These are phyloP conservation scores for Haliclona indistincta DNA, from an alignment of 37 sponge, comb jelly and placozoan genomes.

Conservation along the genomic window DNA sequence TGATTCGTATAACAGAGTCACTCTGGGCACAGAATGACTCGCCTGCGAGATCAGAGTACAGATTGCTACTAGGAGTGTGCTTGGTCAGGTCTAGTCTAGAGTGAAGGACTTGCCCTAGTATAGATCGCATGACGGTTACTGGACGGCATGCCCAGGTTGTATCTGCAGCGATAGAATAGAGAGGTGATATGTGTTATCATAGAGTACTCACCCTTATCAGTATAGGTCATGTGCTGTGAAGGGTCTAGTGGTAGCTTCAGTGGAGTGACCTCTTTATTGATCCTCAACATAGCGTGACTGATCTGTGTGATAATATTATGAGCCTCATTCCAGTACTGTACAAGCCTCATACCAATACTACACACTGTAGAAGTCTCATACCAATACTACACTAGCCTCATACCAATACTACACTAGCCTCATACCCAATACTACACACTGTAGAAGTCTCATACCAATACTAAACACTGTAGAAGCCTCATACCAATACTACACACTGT, in stretches of 20 bases:
- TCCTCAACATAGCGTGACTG: slow-evolving; percentile 5
- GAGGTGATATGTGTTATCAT: too few relatives aligned
- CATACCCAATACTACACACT: too few relatives aligned
- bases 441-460: background rate
- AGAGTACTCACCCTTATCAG: background rate
- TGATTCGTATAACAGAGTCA: too few relatives aligned
- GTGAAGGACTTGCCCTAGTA: background rate
- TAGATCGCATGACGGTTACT: background rate
- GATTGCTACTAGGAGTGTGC: too few relatives aligned
- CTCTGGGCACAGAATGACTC: too few relatives aligned
- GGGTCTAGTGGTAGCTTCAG: slow-evolving; percentile 6
- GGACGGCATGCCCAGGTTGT: background rate
- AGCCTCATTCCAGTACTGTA: background rate
- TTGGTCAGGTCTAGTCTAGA: too few relatives aligned
- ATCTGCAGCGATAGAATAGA: too few relatives aligned
- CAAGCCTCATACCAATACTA: background rate
- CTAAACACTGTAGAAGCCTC: too few relatives aligned
- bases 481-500: too few relatives aligned
- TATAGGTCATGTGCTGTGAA: background rate
- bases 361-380: background rate
- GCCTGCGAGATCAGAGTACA: too few relatives aligned
- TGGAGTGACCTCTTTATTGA: slow-evolving; percentile 15
- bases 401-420: too few relatives aligned
- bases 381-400: background rate
- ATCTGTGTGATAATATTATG: slow-evolving; percentile 11